A percentile compares a stretch with the other conserved stretches of the same genome.
phyloP scores from a whole-genome alignment of 2,113 vertebrate genomes.

The Lonchura striata region DNA sequence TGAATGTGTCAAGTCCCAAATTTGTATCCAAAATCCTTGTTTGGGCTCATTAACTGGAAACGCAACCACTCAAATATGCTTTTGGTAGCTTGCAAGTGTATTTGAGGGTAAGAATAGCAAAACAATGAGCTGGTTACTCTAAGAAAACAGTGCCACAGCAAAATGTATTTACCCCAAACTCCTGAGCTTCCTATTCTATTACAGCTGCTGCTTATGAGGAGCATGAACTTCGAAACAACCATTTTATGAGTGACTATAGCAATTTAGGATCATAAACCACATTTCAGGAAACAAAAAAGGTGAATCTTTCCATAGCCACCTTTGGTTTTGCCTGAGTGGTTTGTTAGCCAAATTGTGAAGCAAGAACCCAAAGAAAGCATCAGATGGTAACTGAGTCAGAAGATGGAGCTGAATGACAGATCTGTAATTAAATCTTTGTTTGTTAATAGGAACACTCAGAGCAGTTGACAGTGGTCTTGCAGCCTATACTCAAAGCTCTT shows the following conservation, averaged over 20 bases:
- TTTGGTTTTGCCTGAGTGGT: not conserved
- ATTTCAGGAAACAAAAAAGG: not conserved
- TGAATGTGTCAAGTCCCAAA: not conserved
- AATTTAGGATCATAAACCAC: not conserved
- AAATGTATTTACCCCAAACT: not conserved
- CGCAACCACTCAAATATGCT: not conserved
- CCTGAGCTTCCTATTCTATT: not conserved
- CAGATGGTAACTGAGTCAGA: not conserved
- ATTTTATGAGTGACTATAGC: not conserved
- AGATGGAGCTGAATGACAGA: not conserved
- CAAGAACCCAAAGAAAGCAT: not conserved
- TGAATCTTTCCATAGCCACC: not conserved
- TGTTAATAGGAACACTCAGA: not conserved
- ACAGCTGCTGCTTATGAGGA: not conserved
- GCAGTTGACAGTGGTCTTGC: not conserved
- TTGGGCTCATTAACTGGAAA: slow-evolving; percentile 12
- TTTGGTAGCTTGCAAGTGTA: not conserved
- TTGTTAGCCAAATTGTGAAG: not conserved
- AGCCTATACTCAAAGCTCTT: not conserved
- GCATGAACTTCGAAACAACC: not conserved
- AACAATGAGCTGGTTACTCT: not conserved
- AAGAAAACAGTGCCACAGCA: not conserved
- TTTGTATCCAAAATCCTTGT: not conserved
- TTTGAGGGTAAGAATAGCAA: not conserved
- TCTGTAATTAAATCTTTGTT: not conserved